Evolutionary conservation across 1,140 invertebrate species (phyloP), one percentile per base, ranked within the genome.

Genomic region (Pinna nobilis): DNA sequence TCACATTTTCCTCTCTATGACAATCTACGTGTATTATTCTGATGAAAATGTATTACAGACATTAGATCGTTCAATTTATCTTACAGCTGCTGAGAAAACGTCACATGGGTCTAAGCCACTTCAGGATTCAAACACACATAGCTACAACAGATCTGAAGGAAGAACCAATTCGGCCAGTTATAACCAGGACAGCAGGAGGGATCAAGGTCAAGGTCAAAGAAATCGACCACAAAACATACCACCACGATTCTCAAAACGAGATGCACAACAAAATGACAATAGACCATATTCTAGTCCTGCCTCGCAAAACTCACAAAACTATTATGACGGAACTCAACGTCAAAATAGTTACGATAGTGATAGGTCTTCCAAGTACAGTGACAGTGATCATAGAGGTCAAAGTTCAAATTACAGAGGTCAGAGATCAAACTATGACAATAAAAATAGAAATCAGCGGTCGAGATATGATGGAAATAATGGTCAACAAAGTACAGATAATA

Each of bases 161-260:
- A 20, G 28, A 15, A 44, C 11, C 41, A 63, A 70, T 57, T 70
- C 15, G 37, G 33, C 30, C 20, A n/a, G 30, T 65, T 59, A 64
- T 7, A 65, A 65, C 30, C 25, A 44, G 25, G 30, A 68, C 30
- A 59, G 72, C 23, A 51, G 37, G 28, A 66, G 63, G 51, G 47
- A 51, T 23, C 49, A 18, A 33, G n/a, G n/a, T 23, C 25, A 53
- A 53, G 51, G n/a, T 23, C 28, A 18, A 35, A 33, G 25, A 63
- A 25, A 63, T 51, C 32, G 25, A 28, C n/a, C 51, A 35, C 63
- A 66, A n/a, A 49, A 66, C 51, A 47, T n/a, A 33, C 63, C 63
- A 5, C 30, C 63, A 7, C 50, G 63, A 23, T 51, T 23, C 15
- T 57, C 23, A 64, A 53, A 53, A 61, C 37, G 33, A 51, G 68